phyloP scores from a whole-genome alignment of 1,140 invertebrate genomes.

The Drosophila leontia region DNA sequence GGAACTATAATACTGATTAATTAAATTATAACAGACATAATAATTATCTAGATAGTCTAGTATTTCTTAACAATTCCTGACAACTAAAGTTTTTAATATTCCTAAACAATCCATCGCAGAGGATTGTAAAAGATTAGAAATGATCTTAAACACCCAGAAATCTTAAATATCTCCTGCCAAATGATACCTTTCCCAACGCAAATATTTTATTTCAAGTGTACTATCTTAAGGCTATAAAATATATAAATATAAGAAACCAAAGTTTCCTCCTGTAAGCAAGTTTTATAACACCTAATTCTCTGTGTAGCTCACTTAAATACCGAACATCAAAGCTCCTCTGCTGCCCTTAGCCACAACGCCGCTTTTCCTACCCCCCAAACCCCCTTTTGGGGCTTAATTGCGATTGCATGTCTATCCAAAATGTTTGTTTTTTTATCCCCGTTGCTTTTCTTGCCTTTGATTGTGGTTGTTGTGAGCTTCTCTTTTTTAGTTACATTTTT shows the following conservation, averaged over 20 bases:
- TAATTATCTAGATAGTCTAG: no score
- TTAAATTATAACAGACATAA: no score
- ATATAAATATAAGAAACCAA: background rate
- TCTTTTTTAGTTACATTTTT: slow-evolving; percentile 33
- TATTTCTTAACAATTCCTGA: no score
- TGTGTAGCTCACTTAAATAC: slow-evolving; percentile 44
- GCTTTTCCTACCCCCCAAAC: background rate
- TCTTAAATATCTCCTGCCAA: background rate
- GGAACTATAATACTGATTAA: no score
- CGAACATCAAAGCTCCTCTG: slow-evolving; percentile 35
- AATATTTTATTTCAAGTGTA: background rate
- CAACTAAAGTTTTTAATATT: no score
- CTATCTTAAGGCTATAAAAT: background rate
- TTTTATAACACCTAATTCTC: slow-evolving; percentile 18
- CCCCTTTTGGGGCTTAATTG: slow-evolving; percentile 32
- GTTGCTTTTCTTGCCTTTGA: slow-evolving; percentile 41
- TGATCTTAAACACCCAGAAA: no score
- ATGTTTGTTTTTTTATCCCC: slow-evolving; percentile 12
- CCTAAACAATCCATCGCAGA: no score
- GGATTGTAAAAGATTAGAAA: no score
- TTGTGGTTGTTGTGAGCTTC: slow-evolving; percentile 42
- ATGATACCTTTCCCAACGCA: background rate
- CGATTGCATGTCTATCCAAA: slow-evolving; percentile 43
- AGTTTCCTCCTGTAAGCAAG: background rate
- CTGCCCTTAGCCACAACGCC: slow-evolving; percentile 5